Evolutionary conservation across 2,113 vertebrate genomes (phyloP).

Genomic region (Aspidoscelis tigris): DNA sequence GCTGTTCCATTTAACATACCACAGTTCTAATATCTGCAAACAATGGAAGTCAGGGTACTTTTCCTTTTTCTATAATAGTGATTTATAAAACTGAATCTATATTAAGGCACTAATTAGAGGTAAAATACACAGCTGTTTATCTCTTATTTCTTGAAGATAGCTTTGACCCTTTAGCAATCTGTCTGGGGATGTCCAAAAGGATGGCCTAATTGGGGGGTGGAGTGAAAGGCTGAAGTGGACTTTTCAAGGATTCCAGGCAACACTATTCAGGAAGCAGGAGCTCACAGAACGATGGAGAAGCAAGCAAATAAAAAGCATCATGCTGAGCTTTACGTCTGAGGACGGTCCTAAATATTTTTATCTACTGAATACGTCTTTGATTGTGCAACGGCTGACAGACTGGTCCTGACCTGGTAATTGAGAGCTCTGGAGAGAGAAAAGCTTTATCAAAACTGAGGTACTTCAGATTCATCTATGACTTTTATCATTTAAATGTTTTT

Average conservation of each 20-base stretch:
- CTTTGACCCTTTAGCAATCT: background rate
- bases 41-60: background rate
- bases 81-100: too few species aligned
- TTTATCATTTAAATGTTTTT: background rate
- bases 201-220: background rate
- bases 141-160: background rate
- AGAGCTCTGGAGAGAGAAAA: background rate
- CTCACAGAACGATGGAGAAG: background rate
- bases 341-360: background rate
- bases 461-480: background rate
- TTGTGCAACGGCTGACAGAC: background rate
- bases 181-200: background rate
- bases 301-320: background rate
- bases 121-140: background rate
- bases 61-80: too few species aligned
- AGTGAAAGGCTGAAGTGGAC: background rate
- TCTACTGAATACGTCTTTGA: background rate
- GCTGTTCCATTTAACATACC: too few species aligned
- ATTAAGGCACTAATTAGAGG: too few species aligned
- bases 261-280: too few species aligned
- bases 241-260: background rate
- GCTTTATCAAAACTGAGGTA: background rate
- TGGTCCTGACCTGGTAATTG: background rate
- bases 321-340: too few species aligned
- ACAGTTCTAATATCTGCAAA: too few species aligned